These are phyloP conservation scores for Cyaniris semiargus DNA, from an alignment of 2,888 invertebrate genomes.

Conservation along the genomic window DNA sequence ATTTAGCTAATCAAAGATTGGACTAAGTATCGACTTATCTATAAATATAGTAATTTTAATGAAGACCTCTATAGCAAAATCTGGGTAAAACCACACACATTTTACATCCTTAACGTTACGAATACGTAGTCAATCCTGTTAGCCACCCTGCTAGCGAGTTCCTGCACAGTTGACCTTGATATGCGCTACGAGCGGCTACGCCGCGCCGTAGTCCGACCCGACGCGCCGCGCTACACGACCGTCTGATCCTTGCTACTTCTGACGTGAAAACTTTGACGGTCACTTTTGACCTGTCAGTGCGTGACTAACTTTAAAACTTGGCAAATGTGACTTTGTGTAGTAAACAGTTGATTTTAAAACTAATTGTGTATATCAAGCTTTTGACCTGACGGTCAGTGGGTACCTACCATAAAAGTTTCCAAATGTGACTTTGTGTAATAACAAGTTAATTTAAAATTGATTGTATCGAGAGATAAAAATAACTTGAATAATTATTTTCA, in stretches of 20 bases:
- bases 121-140: background rate
- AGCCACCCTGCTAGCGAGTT: background rate
- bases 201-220: constrained; percentile 67
- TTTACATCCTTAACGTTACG: too few species aligned
- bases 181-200: constrained; percentile 57
- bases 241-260: constrained; percentile 44
- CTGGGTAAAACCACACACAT: too few species aligned
- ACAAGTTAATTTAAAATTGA: background rate
- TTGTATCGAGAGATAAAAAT: background rate
- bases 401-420: background rate
- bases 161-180: constrained; percentile 38
- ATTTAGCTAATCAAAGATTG: too few species aligned
- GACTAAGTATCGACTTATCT: too few species aligned
- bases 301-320: background rate
- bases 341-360: too few species aligned
- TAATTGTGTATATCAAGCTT: background rate
- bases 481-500: background rate
- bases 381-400: background rate
- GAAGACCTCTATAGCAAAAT: too few species aligned
- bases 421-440: background rate
- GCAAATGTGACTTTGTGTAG: too few species aligned
- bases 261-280: background rate
- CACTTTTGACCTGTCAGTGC: background rate
- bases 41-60: too few species aligned
- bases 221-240: constrained; percentile 58